Evolutionary conservation across 2,113 vertebrate species (phyloP).

Genomic region (Myodes glareolus): DNA sequence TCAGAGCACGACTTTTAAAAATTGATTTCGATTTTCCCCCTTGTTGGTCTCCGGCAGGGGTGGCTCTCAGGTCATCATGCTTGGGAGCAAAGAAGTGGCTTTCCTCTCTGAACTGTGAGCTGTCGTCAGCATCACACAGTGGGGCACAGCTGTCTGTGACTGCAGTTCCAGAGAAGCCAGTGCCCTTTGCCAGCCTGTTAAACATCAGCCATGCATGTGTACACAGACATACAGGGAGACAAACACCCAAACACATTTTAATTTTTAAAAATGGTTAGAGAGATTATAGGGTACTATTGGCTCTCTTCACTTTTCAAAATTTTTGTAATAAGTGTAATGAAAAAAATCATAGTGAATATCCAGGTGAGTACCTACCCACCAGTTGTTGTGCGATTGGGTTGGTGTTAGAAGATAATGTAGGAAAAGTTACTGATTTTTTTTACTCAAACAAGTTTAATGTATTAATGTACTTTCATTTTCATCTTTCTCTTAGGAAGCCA

Average conservation of each 20-base stretch:
- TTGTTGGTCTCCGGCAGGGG: not conserved
- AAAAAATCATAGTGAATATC: not conserved
- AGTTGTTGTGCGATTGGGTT: not conserved
- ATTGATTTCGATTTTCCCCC: not conserved
- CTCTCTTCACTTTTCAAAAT: constrained; percentile 34
- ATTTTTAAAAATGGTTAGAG: not conserved
- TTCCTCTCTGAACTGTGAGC: not conserved
- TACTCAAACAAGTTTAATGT: constrained; percentile 46
- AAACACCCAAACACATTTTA: not conserved
- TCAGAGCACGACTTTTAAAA: not conserved
- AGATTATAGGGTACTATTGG: not conserved
- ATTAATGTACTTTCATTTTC: constrained; percentile 53
- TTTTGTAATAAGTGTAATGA: not conserved
- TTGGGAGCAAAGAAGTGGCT: not conserved
- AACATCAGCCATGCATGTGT: not conserved
- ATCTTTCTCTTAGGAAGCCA: constrained; percentile 93
- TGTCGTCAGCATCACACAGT: not conserved
- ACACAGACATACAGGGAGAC: not conserved
- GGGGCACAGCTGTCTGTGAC: not conserved
- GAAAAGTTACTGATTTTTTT: constrained; percentile 43
- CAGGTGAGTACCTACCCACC: not conserved
- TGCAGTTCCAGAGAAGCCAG: not conserved
- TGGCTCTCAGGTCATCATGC: not conserved
- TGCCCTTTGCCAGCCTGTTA: not conserved
- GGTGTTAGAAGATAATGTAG: constrained; percentile 12